These are phyloP conservation scores for Vannuccia rotundouncinata DNA, from an alignment of 2,888 invertebrate genomes.

Conservation along the genomic window DNA sequence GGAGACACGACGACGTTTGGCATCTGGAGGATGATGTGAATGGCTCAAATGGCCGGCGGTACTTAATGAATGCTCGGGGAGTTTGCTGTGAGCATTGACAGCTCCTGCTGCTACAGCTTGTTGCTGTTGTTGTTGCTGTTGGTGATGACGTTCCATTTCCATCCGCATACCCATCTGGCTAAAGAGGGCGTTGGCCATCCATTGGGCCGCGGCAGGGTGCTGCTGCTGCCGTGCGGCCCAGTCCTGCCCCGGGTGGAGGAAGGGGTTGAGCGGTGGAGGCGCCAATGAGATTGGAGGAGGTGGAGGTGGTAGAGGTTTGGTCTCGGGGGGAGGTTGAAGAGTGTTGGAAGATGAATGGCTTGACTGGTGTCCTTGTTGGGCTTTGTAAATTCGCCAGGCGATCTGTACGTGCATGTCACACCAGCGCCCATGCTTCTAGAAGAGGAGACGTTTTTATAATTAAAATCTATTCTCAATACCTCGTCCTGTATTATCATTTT, in stretches of 20 bases:
- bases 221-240: background rate
- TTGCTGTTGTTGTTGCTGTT: background rate
- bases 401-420: constrained; percentile 34
- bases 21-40: background rate
- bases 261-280: background rate
- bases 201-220: background rate
- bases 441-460: too few species aligned
- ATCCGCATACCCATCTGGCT: background rate
- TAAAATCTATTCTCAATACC: too few species aligned
- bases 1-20: background rate
- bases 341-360: background rate
- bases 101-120: background rate
- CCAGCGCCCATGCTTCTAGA: constrained; percentile 28
- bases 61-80: background rate
- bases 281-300: background rate
- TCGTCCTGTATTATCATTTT: too few species aligned
- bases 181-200: background rate
- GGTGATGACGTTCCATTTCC: too few species aligned
- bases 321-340: background rate
- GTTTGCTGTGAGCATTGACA: background rate
- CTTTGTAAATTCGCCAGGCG: constrained; percentile 19
- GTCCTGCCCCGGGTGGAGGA: background rate
- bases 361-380: background rate
- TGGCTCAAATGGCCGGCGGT: too few species aligned
- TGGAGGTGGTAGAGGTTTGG: background rate